Percentiles rank a stretch among this genome's conserved stretches.
These are phyloP conservation scores for Drosophila guanche DNA, from an alignment of 1,140 invertebrate species.

Conservation along the genomic window DNA sequence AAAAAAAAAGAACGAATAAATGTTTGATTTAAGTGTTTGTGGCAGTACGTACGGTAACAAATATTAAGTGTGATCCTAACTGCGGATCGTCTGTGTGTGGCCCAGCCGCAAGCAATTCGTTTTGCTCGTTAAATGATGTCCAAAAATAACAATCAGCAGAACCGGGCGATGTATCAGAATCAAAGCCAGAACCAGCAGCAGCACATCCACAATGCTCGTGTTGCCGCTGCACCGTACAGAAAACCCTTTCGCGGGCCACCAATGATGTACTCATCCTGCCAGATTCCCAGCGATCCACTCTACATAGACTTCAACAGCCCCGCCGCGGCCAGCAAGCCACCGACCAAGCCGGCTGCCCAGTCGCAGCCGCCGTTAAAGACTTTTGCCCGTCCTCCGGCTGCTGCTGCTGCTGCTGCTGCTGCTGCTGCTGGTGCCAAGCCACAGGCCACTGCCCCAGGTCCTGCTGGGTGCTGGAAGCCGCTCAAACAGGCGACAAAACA, in stretches of 20 bases:
- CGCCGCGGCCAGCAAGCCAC: constrained; percentile 26
- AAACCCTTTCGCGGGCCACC: constrained; percentile 57
- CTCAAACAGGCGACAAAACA: constrained; percentile 53
- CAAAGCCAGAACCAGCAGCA: constrained; percentile 26
- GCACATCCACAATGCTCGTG: constrained; percentile 44
- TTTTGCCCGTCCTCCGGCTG: too few relatives aligned
- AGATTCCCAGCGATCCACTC: constrained; percentile 82
- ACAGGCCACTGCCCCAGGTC: constrained; percentile 25
- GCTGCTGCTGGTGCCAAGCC: constrained; percentile 8
- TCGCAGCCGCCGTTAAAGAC: not conserved
- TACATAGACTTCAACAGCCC: constrained; percentile 81
- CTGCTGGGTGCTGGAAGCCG: constrained; percentile 38
- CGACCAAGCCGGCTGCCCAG: constrained; percentile 5
- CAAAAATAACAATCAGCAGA: constrained; percentile 55
- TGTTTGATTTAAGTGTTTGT: too few relatives aligned
- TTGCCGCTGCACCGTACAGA: constrained; percentile 58
- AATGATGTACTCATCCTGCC: constrained; percentile 65
- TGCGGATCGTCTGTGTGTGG: too few relatives aligned
- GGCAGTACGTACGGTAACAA: too few relatives aligned
- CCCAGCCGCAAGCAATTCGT: not conserved
- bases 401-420: too few relatives aligned
- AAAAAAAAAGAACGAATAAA: too few relatives aligned
- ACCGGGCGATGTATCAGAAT: constrained; percentile 43
- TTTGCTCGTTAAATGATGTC: constrained; percentile 42
- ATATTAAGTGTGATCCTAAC: too few relatives aligned